Evolutionary conservation across 2,113 vertebrate species (phyloP), one percentile per base, ranked within the genome.

Genomic region (Melanotaenia duboulayi): DNA sequence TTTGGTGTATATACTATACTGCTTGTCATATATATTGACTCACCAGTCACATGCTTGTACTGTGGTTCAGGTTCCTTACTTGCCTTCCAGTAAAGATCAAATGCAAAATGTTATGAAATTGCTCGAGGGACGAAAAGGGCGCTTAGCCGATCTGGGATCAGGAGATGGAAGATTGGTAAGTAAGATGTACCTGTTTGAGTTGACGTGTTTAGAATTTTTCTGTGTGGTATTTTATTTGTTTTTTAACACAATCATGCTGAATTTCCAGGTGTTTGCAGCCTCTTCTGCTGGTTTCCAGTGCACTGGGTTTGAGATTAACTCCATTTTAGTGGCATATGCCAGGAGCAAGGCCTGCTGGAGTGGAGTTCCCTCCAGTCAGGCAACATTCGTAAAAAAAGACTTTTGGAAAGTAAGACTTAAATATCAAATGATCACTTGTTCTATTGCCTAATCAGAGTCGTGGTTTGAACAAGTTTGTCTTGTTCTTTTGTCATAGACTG

Each of bases 241-340:
- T 20, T 65, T 66, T 65, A 3, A 69, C n/a, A 46, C 20, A 6
- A 12, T 23, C 44, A 14, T 8, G 5, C 25, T 60, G 85, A 23
- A 5, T 83, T 37, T 14, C 3, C 54, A 93, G 94, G 92, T 94
- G 59, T 92, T 95, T 89, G 89, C 92, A 0, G 92, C 94, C 35
- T 87, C 88, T 9, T 77, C 90, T 11, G 71, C 69, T 70, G 92
- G 94, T 50, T 92, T 95, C 71, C 91, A 87, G 55, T 89, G 91
- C 81, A 94, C 93, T 7, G 94, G 94, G 0, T 95, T 92, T 85
- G 94, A 95, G 81, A 92, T 95, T 17, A 95, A 94, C 79, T 89
- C 91, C 0, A 79, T 95, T 32, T 81, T 94, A 54, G 32, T 92
- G 59, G 78, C 88, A 22, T 94, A 90, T 69, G 70, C 92, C 50